Base-by-base conservation (phyloP, 2,113 vertebrate species). In the Tenebrosternarchus preto region DNA sequence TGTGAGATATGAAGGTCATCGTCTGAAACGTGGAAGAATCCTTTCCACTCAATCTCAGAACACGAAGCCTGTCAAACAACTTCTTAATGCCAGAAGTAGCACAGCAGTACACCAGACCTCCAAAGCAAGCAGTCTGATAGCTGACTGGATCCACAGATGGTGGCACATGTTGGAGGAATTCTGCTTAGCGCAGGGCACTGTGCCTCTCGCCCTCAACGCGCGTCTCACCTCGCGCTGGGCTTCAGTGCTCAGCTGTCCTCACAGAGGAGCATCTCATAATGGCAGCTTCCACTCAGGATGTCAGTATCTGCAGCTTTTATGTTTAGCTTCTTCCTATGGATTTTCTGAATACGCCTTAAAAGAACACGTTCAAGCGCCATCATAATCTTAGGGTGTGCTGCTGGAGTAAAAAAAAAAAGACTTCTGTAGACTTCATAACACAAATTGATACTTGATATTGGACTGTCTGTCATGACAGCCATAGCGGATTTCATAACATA, bases 91-190 rank as follows among this genome's bases (percentile, higher is more conserved):
- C 72, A 79, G 53, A 82, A 50, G 31, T 1, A 9, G 70, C 11
- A 36, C 71, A 11, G 20, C 53, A 64, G 80, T 81, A 27, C 25
- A 74, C 81, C 63, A 9, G 27, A 50, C 43, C 43, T 56, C 83
- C 78, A 19, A 25, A 50, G 66, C 29, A 20, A 63, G 50, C 63
- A 43, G 56, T n/a, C 55, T 69, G 67, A 85, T 71, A 66, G 77
- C 61, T 66, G 27, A 43, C 55, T 76, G 57, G 66, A 78, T 59
- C 63, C 69, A 85, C 77, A 75, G 19, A 66, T 19, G 20, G 63
- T 82, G 27, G 29, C 68, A 86, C 84, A 83, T 86, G 81, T 82
- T 82, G 84, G 63, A 80, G 72, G 11, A 12, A 6, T 22, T 22
- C 59, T 55, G 27, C 79, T 71, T 77, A 70, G 70, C 56, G 27